phyloP scores from a whole-genome alignment of 2,888 invertebrate species.

The Sycophila texana region DNA sequence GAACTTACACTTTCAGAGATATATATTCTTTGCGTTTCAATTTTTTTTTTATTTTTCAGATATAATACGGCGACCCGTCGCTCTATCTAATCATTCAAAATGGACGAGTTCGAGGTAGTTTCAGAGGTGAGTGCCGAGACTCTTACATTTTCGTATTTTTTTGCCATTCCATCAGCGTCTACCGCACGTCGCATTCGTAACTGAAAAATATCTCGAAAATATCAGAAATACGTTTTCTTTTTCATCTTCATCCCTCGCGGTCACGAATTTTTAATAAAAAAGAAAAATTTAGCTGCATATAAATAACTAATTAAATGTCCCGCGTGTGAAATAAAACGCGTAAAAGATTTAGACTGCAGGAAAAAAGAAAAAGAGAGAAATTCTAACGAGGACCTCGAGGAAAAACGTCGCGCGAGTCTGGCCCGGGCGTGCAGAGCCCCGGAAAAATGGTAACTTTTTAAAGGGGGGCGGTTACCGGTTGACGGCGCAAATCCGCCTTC shows the following conservation, averaged over 20 bases:
- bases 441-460: neutral
- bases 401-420: neutral
- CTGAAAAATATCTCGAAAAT: too few species aligned
- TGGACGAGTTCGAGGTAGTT: conserved; percentile 44
- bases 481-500: neutral
- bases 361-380: too few species aligned
- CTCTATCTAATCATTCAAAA: conserved; percentile 14
- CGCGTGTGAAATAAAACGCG: too few species aligned
- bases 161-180: neutral
- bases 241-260: too few species aligned
- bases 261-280: too few species aligned
- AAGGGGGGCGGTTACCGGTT: neutral
- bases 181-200: too few species aligned
- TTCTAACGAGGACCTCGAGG: neutral
- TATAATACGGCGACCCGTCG: conserved; percentile 5
- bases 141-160: neutral
- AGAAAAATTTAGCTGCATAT: too few species aligned
- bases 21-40: too few species aligned
- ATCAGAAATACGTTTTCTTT: too few species aligned
- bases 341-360: too few species aligned
- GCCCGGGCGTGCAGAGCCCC: neutral
- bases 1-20: neutral
- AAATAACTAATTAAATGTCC: too few species aligned
- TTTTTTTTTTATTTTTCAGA: conserved; percentile 24
- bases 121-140: conserved; percentile 39